phyloP scores from a whole-genome alignment of 2,888 invertebrate species.

The Arenicola marina region DNA sequence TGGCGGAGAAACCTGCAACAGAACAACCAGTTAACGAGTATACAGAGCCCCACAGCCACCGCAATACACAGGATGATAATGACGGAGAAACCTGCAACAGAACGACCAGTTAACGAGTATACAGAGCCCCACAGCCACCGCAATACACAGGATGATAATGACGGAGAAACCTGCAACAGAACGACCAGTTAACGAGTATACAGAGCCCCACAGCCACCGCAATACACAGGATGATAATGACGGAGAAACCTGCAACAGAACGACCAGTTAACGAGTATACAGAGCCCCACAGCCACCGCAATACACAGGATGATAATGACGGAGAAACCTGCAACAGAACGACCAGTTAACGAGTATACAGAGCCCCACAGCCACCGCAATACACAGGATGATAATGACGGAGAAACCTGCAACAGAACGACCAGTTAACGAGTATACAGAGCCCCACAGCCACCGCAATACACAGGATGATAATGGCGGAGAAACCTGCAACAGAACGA shows the following conservation, averaged over 20 bases:
- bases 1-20: slow-evolving; percentile 20
- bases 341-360: too few species aligned
- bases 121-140: slow-evolving; percentile 26
- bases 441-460: slow-evolving; percentile 30
- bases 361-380: slow-evolving; percentile 29
- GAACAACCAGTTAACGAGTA: too few species aligned
- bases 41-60: slow-evolving; percentile 25
- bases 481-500: slow-evolving; percentile 11
- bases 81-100: slow-evolving; percentile 21
- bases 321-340: slow-evolving; percentile 16
- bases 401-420: slow-evolving; percentile 16
- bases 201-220: slow-evolving; percentile 28
- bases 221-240: slow-evolving; percentile 28
- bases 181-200: too few species aligned
- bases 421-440: too few species aligned
- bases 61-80: slow-evolving; percentile 30
- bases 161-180: slow-evolving; percentile 21
- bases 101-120: too few species aligned
- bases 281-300: slow-evolving; percentile 27
- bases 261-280: too few species aligned
- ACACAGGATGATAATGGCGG: slow-evolving; percentile 26
- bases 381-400: slow-evolving; percentile 27
- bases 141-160: slow-evolving; percentile 28
- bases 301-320: slow-evolving; percentile 29
- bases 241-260: slow-evolving; percentile 18